Evolutionary conservation across 2,797 vertebrate species (phyloP).

Genomic region (Ibycter americanus): DNA sequence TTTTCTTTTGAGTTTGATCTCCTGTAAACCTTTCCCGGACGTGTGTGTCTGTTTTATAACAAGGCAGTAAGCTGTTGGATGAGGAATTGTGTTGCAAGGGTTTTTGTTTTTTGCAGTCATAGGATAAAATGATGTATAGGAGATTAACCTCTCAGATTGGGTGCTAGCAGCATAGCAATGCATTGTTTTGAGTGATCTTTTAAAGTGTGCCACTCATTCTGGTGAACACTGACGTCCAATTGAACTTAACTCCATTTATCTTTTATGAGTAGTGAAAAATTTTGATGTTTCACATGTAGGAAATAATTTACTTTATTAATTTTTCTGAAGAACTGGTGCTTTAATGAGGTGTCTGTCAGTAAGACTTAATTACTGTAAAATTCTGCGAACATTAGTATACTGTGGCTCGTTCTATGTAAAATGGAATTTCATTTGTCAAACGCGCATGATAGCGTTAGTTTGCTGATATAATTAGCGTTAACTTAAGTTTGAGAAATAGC

Average conservation of each 20-base stretch:
- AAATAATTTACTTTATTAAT: conserved; percentile 46
- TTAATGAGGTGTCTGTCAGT: conserved; percentile 39
- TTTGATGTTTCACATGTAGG: background rate
- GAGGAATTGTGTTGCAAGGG: background rate
- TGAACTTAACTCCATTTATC: background rate
- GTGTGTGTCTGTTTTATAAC: background rate
- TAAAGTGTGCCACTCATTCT: background rate
- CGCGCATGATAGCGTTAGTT: background rate
- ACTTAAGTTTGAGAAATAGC: background rate
- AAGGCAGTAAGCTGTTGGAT: background rate
- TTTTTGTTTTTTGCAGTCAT: background rate
- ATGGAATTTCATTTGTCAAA: conserved; percentile 6
- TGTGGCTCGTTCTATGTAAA: background rate
- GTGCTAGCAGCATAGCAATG: background rate
- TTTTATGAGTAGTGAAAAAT: background rate
- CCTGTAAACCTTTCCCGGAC: background rate
- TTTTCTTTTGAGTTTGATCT: background rate
- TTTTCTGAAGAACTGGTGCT: background rate
- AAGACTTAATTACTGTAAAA: conserved; percentile 50
- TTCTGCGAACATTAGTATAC: background rate
- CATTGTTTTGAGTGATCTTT: background rate
- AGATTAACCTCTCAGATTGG: background rate
- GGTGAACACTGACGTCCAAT: background rate
- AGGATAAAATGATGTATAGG: background rate
- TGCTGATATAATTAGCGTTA: background rate